These are phyloP conservation scores for Phaenicophaeus curvirostris DNA, from an alignment of 2,797 vertebrate species.

Conservation along the genomic window DNA sequence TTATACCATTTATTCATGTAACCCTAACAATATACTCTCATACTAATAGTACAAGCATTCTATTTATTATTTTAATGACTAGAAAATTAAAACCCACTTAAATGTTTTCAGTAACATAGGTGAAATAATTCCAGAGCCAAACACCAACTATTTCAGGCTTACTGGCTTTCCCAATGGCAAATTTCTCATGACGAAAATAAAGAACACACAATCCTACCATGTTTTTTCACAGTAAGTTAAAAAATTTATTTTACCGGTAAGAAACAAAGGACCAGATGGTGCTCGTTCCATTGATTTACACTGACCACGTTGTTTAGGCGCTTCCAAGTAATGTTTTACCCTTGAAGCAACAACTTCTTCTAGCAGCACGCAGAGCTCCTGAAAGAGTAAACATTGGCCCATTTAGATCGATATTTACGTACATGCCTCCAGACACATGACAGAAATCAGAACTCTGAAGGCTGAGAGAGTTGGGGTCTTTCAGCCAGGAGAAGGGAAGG, in stretches of 20 bases:
- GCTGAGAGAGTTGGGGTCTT: no score
- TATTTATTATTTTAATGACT: neutral
- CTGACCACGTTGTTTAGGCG: slow-evolving; percentile 73
- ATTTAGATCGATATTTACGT: neutral
- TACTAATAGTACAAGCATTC: neutral
- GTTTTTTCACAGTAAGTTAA: neutral
- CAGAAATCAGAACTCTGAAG: neutral
- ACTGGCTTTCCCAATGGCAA: neutral
- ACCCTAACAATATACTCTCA: neutral
- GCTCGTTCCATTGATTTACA: slow-evolving; percentile 79
- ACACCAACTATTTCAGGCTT: neutral
- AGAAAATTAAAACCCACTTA: neutral
- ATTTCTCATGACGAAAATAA: neutral
- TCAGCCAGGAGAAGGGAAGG: no score
- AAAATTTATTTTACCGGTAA: slow-evolving; percentile 81
- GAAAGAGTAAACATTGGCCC: slow-evolving; percentile 49
- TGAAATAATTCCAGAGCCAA: neutral
- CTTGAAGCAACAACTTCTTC: slow-evolving; percentile 86
- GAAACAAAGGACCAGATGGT: slow-evolving; percentile 79
- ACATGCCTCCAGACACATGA: neutral
- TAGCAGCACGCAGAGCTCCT: slow-evolving; percentile 87
- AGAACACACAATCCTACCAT: neutral
- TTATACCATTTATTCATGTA: neutral
- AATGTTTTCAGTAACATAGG: neutral
- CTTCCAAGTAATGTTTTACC: slow-evolving; percentile 83